Evolutionary conservation across 92 coral and sea anemone species (phyloP).

Genomic region (Porites divaricata): DNA sequence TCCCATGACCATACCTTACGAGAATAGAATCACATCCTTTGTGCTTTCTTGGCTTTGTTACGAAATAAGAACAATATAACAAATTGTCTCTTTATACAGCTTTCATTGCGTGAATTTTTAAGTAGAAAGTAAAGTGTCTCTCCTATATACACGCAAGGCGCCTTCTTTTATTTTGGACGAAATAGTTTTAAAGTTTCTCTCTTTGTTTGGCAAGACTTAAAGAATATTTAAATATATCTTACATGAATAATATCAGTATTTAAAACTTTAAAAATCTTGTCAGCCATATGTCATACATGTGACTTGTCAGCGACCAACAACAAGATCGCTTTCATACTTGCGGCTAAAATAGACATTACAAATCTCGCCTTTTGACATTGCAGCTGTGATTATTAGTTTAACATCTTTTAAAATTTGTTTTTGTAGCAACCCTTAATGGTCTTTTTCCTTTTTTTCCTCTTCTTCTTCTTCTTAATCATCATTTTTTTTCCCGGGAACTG

Average conservation of each 20-base stretch:
- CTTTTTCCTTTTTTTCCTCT: neutral
- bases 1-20: slow-evolving; percentile 36
- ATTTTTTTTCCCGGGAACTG: neutral
- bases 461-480: neutral
- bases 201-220: neutral
- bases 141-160: neutral
- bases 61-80: slow-evolving; percentile 38
- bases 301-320: slow-evolving; percentile 42
- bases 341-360: slow-evolving; percentile 4
- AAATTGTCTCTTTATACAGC: slow-evolving; percentile 19
- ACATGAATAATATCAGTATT: too few species aligned
- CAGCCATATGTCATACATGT: slow-evolving; percentile 42
- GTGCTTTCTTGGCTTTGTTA: slow-evolving; percentile 18
- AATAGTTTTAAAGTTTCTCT: neutral
- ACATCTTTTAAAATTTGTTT: too few species aligned
- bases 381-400: neutral
- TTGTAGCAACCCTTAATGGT: too few species aligned
- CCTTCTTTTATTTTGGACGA: neutral
- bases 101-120: neutral
- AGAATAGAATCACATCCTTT: slow-evolving; percentile 29
- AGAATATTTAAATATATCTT: neutral
- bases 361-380: neutral
- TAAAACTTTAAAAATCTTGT: neutral
- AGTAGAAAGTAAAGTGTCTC: neutral
- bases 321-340: slow-evolving; percentile 14